Conservation (phyloP, 2,888 invertebrate species). For the Athetis lepigone region DNA sequence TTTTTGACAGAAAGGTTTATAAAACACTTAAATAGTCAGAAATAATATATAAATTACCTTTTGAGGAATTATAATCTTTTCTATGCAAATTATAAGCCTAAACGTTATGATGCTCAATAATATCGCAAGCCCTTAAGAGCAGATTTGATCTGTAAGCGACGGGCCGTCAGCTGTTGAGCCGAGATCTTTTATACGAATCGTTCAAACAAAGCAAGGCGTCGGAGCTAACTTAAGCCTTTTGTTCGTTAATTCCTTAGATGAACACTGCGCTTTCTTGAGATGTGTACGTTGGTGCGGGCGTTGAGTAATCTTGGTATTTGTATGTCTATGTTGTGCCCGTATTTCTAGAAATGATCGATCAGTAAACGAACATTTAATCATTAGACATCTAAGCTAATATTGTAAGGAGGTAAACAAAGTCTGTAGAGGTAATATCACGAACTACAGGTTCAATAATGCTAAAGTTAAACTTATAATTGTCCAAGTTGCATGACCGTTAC, state of each 20-base stretch:
- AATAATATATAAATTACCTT: too few relatives aligned
- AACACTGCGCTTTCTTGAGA: conserved; percentile 72
- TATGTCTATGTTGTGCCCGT: too few relatives aligned
- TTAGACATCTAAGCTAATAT: too few relatives aligned
- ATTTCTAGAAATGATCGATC: too few relatives aligned
- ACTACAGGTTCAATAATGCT: too few relatives aligned
- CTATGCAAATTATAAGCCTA: conserved; percentile 5
- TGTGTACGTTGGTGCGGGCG: conserved; percentile 67
- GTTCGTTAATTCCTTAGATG: conserved; percentile 85
- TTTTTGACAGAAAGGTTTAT: too few relatives aligned
- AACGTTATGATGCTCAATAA: conserved; percentile 29
- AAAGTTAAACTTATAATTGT: too few relatives aligned
- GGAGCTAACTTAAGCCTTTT: conserved; percentile 85
- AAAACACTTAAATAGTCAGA: too few relatives aligned
- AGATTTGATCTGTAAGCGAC: conserved; percentile 76
- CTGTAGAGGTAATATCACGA: too few relatives aligned
- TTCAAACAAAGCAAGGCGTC: conserved; percentile 79
- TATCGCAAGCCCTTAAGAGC: conserved; percentile 59
- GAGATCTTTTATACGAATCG: conserved; percentile 76
- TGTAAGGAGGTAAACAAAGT: too few relatives aligned
- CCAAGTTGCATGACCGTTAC: too few relatives aligned
- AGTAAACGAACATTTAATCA: too few relatives aligned
- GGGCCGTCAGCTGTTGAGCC: conserved; percentile 79
- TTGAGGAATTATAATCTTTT: not conserved
- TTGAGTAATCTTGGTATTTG: not conserved